phyloP scores from a whole-genome alignment of 1,140 invertebrate species.

The Portunus trituberculatus region DNA sequence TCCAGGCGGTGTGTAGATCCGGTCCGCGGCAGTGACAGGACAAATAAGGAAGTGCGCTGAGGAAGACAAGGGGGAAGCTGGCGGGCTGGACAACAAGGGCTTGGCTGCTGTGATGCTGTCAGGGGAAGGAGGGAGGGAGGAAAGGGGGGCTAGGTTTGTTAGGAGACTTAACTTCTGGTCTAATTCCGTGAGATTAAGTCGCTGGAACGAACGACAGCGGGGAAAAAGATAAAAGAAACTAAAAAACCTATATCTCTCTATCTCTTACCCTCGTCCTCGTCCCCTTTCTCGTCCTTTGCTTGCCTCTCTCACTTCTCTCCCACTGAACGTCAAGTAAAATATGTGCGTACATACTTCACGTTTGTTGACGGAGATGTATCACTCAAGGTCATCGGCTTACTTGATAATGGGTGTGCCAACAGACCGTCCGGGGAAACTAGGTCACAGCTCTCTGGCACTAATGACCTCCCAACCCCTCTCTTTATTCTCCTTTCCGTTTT shows the following conservation, averaged over 20 bases:
- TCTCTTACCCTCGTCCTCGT: no score
- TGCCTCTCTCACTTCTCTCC: background rate
- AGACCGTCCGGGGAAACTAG: background rate
- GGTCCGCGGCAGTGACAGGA: background rate
- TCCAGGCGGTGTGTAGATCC: background rate
- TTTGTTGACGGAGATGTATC: background rate
- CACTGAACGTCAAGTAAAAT: background rate
- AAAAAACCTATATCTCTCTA: background rate
- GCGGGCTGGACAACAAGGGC: background rate
- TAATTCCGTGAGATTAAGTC: background rate
- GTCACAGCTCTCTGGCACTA: background rate
- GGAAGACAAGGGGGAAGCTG: background rate
- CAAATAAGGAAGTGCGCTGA: background rate
- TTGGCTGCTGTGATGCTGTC: background rate
- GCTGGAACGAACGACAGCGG: background rate
- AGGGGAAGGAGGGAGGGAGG: background rate
- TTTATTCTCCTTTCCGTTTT: background rate
- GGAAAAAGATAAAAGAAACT: no score
- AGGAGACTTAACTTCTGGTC: constrained; percentile 10
- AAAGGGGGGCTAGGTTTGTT: background rate
- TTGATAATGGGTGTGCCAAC: background rate
- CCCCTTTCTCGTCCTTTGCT: no score
- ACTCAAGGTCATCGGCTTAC: constrained; percentile 4
- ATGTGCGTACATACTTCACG: background rate
- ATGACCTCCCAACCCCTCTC: background rate